Evolutionary conservation across 2,797 vertebrate species (phyloP).

Genomic region (Poeciliopsis infans): DNA sequence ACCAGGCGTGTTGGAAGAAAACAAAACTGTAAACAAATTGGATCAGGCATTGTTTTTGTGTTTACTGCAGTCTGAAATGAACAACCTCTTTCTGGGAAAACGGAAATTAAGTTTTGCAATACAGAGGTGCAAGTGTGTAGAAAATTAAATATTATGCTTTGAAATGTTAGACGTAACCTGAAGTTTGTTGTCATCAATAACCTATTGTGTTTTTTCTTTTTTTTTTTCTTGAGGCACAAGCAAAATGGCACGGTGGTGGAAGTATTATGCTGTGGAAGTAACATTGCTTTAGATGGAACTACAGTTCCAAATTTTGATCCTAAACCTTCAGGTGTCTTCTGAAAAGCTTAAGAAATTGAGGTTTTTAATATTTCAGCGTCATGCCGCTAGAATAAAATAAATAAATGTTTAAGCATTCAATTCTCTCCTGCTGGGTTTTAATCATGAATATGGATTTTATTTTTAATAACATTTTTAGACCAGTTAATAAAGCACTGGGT

Average conservation of each 20-base stretch:
- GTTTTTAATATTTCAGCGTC: neutral
- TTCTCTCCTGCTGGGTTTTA: neutral
- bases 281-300: neutral
- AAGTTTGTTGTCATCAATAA: neutral
- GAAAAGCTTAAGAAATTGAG: neutral
- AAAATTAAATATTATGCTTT: neutral
- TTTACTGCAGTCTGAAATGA: constrained; percentile 25
- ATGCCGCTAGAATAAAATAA: neutral
- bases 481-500: constrained; percentile 19
- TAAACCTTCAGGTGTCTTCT: neutral
- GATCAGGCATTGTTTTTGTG: constrained; percentile 15
- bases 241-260: neutral
- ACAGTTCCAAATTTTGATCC: neutral
- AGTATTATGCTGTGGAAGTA: neutral
- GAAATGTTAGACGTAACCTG: neutral
- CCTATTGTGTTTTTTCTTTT: too few species aligned
- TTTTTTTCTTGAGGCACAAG: neutral
- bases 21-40: constrained; percentile 51
- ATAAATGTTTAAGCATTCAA: neutral
- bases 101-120: neutral
- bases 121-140: neutral
- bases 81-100: constrained; percentile 16
- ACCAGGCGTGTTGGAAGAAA: constrained; percentile 30
- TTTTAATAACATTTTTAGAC: constrained; percentile 24
- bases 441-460: constrained; percentile 2